Conservation (phyloP, 1,140 invertebrate genomes). For the Caenorhabditis latens region DNA sequence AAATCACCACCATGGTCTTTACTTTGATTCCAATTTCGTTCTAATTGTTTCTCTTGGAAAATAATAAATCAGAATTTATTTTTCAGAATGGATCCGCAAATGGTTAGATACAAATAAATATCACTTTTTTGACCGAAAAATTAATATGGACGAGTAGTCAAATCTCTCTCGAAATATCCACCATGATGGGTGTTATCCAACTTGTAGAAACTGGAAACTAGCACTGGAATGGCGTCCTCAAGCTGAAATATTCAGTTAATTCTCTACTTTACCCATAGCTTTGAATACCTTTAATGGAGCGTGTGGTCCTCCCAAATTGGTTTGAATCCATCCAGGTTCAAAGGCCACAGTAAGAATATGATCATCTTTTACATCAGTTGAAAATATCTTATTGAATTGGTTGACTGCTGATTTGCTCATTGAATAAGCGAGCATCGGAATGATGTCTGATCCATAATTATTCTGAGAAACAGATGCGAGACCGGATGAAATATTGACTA, state of each 20-base stretch:
- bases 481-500: constrained; percentile 56
- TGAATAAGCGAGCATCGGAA: background rate
- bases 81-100: too few species aligned
- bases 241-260: background rate
- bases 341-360: constrained; percentile 19
- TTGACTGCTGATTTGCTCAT: constrained; percentile 39
- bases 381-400: background rate
- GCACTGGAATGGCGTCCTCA: background rate
- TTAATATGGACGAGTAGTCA: constrained; percentile 6
- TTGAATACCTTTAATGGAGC: constrained; percentile 11
- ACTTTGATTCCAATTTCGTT: too few species aligned
- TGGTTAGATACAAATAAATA: too few species aligned
- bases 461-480: constrained; percentile 17
- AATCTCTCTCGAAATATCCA: constrained; percentile 23
- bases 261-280: background rate
- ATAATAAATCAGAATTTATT: too few species aligned
- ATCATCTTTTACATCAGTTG: constrained; percentile 41
- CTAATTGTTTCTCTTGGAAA: too few species aligned
- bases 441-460: background rate
- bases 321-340: constrained; percentile 38
- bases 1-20: too few species aligned
- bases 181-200: constrained; percentile 26
- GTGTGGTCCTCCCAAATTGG: constrained; percentile 37
- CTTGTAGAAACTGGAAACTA: constrained; percentile 23
- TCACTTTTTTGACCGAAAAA: background rate